Percentiles rank a stretch among this genome's conserved stretches.
Evolutionary conservation across 2,797 vertebrate species (phyloP).

Genomic region (Lindbergichthys nudifrons): DNA sequence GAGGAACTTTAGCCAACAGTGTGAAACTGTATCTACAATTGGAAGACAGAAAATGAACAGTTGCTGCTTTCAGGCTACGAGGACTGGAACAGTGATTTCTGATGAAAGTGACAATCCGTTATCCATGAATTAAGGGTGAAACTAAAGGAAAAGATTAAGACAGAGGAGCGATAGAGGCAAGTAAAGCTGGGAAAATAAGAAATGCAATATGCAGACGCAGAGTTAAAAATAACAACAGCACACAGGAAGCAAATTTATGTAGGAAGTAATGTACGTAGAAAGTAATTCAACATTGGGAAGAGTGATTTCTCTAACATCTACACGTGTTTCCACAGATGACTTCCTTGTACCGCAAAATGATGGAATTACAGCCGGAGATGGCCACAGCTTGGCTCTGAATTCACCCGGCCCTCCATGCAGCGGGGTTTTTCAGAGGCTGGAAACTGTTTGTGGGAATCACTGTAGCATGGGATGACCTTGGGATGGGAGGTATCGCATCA

Average conservation of each 20-base stretch:
- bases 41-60: not conserved
- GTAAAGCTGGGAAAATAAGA: not conserved
- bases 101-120: conserved; percentile 11
- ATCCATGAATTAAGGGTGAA: conserved; percentile 16
- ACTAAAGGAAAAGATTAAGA: not conserved
- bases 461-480: conserved; percentile 82
- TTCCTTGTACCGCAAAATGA: conserved; percentile 61
- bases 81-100: conserved; percentile 3
- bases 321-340: conserved; percentile 62
- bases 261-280: conserved; percentile 37
- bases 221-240: conserved; percentile 3
- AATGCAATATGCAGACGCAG: not conserved
- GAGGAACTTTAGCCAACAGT: conserved; percentile 3
- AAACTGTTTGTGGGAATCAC: conserved; percentile 72
- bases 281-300: conserved; percentile 36
- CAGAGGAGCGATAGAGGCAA: not conserved
- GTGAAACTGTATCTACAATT: conserved; percentile 15
- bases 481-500: conserved; percentile 76
- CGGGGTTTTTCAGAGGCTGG: conserved; percentile 50
- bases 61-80: not conserved
- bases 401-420: conserved; percentile 45
- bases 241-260: conserved; percentile 10
- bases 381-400: conserved; percentile 56
- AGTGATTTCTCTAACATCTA: conserved; percentile 57
- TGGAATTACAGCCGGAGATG: conserved; percentile 64